A percentile compares a stretch with the other conserved stretches of the same genome.
phyloP scores from a whole-genome alignment of 2,797 vertebrate genomes.

The Pipistrellus pipistrellus region DNA sequence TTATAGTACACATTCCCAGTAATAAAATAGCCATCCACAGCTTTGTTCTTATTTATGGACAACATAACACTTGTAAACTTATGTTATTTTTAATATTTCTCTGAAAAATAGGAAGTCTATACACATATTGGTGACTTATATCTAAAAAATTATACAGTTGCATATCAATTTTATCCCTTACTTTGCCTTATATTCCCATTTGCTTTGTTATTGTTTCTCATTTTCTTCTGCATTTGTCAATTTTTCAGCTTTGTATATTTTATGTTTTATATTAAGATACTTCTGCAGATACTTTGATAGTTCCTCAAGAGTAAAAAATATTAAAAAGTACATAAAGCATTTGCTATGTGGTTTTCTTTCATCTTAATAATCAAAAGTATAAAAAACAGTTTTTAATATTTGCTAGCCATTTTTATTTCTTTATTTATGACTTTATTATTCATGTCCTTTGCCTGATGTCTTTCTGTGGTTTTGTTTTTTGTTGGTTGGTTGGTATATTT shows the following conservation, averaged over 20 bases:
- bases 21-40: not conserved
- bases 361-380: not conserved
- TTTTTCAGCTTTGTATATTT: slow-evolving; percentile 27
- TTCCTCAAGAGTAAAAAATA: slow-evolving; percentile 15
- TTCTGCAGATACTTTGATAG: not conserved
- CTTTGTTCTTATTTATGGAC: not conserved
- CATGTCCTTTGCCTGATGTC: not conserved
- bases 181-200: not conserved
- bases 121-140: not conserved
- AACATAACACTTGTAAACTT: not conserved
- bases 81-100: not conserved
- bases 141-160: not conserved
- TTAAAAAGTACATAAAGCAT: slow-evolving; percentile 3
- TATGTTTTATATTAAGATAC: slow-evolving; percentile 12
- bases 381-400: slow-evolving; percentile 27
- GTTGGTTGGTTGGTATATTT: not conserved
- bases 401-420: slow-evolving; percentile 49
- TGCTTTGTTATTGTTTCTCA: slow-evolving; percentile 23
- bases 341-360: not conserved
- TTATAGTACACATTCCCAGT: not conserved
- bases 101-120: not conserved
- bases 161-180: not conserved
- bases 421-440: not conserved
- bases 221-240: not conserved
- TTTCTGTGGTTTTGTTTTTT: slow-evolving; percentile 11